A percentile compares a stretch with the other conserved stretches of the same genome.
Conservation (phyloP, 2,888 invertebrate species). For the Cantharis rustica region DNA sequence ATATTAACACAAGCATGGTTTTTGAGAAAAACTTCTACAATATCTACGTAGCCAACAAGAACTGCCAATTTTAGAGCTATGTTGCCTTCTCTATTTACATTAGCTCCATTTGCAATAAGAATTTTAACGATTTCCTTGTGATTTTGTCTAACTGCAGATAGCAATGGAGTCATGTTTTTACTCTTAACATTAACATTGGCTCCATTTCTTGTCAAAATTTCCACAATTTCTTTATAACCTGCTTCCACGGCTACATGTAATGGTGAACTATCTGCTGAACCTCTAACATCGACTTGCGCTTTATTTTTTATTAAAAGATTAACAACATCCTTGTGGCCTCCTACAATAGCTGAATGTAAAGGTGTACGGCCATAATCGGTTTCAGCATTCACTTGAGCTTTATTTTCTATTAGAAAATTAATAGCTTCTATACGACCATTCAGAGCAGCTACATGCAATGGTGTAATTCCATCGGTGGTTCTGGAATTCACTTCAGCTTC, state of each 20-base stretch:
- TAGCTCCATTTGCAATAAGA: background rate
- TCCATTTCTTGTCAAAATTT: background rate
- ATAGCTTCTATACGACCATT: background rate
- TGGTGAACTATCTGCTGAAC: background rate
- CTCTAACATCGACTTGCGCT: background rate
- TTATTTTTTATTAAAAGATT: background rate
- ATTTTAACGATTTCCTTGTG: background rate
- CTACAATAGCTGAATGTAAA: background rate
- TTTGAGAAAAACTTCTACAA: background rate
- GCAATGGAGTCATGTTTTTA: background rate
- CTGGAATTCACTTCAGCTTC: background rate
- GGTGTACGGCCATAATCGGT: background rate
- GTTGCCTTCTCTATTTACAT: background rate
- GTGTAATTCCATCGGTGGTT: background rate
- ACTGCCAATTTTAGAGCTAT: background rate
- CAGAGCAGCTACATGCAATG: background rate
- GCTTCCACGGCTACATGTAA: background rate
- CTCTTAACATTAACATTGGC: background rate
- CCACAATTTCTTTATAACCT: background rate
- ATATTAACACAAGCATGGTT: background rate
- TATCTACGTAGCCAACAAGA: background rate
- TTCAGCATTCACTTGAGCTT: background rate
- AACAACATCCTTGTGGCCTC: background rate
- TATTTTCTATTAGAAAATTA: background rate
- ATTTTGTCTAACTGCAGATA: background rate